Percentiles rank a stretch among this genome's conserved stretches.
Evolutionary conservation across 2,113 vertebrate genomes (phyloP).

Genomic region (Mastomys coucha): DNA sequence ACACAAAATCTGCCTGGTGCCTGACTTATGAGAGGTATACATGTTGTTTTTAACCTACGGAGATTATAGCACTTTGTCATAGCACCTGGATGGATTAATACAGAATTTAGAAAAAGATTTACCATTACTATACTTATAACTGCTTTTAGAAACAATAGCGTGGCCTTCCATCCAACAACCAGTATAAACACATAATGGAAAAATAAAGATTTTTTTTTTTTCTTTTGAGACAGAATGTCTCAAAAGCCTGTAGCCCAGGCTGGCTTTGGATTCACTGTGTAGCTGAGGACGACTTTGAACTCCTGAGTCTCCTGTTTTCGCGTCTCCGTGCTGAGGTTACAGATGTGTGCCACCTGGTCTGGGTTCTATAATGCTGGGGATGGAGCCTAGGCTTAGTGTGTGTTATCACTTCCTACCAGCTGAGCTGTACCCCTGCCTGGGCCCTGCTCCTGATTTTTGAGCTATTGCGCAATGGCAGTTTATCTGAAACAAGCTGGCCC

Average conservation of each 20-base stretch:
- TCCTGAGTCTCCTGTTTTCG: background rate
- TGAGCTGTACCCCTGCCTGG: background rate
- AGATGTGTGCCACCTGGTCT: background rate
- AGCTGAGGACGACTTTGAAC: background rate
- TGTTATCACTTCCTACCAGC: too few relatives aligned
- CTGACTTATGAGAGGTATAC: background rate
- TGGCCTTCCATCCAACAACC: background rate
- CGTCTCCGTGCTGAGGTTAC: background rate
- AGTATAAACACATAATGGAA: background rate
- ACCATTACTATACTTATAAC: background rate
- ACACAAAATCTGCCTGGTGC: background rate
- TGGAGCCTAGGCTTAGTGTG: background rate
- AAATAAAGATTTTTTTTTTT: background rate
- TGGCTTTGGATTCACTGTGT: background rate
- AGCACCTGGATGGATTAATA: background rate
- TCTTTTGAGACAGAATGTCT: background rate
- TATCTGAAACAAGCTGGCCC: slow-evolving; percentile 51
- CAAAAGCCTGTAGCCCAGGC: background rate
- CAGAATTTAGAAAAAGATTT: background rate
- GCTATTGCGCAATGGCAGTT: background rate
- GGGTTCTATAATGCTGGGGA: background rate
- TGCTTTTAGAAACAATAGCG: background rate
- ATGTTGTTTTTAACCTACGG: background rate
- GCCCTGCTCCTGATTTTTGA: slow-evolving; percentile 32
- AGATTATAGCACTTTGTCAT: background rate